Conservation (phyloP, 2,797 vertebrate genomes). For the Aeoliscus strigatus region DNA sequence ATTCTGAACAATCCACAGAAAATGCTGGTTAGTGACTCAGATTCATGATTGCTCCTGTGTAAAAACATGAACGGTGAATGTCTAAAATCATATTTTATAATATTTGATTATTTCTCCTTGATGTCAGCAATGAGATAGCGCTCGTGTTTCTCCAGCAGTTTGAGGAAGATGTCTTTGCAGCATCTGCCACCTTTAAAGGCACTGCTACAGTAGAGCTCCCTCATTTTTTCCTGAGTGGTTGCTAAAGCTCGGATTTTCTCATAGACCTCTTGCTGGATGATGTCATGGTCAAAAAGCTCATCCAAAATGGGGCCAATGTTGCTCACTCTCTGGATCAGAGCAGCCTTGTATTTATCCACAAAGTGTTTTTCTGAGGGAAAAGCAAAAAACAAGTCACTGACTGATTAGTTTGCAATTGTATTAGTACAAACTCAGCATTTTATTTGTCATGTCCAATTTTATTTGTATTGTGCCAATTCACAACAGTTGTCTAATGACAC, state of each 20-base stretch:
- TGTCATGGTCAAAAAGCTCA: neutral
- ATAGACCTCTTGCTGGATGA: constrained; percentile 25
- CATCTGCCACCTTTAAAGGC: neutral
- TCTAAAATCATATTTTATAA: too few relatives aligned
- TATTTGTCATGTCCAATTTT: too few relatives aligned
- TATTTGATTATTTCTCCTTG: too few relatives aligned
- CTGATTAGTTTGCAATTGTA: neutral
- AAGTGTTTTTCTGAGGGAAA: constrained; percentile 22
- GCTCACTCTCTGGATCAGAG: constrained; percentile 20
- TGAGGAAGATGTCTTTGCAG: constrained; percentile 37
- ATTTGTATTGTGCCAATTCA: too few relatives aligned
- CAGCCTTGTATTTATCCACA: constrained; percentile 8
- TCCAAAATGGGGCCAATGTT: constrained; percentile 35
- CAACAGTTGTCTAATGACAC: too few relatives aligned
- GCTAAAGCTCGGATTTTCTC: fast-evolving
- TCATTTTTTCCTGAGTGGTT: neutral
- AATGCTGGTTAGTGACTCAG: too few relatives aligned
- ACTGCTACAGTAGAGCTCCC: constrained; percentile 3
- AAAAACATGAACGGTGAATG: too few relatives aligned
- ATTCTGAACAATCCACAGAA: too few relatives aligned
- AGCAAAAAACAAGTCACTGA: neutral
- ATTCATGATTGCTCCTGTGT: too few relatives aligned
- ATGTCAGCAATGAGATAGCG: constrained; percentile 24
- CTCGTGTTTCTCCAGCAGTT: constrained; percentile 23
- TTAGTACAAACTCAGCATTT: too few relatives aligned